Evolutionary conservation across 2,888 invertebrate species (phyloP), one percentile per base, ranked within the genome.

Genomic region (Gymnocheta viridis): DNA sequence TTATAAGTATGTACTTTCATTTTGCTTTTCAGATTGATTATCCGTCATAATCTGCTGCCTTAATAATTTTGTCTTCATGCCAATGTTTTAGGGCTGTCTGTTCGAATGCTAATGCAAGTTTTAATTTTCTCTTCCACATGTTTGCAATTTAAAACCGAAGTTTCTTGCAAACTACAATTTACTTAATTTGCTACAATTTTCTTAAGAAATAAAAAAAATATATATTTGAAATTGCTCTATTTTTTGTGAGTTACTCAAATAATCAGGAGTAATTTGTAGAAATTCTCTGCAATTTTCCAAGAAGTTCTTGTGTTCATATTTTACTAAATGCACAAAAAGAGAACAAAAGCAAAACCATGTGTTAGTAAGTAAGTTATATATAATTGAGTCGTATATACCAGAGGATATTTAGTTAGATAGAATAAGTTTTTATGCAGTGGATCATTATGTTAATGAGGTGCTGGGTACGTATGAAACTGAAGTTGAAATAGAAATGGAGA

Each of bases 131-230:
- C n/a, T 29, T 29, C 12, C n/a, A 24, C 41, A 56, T 56, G 47
- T 6, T 72, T 24, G 41, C 44, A 56, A 44, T 58, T 70, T 17
- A 29, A 24, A 60, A 24, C 9, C 4, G 5, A 22, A 60, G 19
- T 60, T 67, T 67, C 41, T 67, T 51, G 10, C 54, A 78, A 78
- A 73, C n/a, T 62, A 29, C 62, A 73, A 73, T 82, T 82, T 78
- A 58, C 67, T 78, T 54, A 73, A 78, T 82, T 78, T 82, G 51
- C 73, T 38, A 58, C 12, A 58, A 82, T 76, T 66, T 70, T 41
- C 38, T 22, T 2, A 24, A 51, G 29, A 44, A 44, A 58, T 47
- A 14, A 2, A 66, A 19, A 29, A 38, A 24, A 24, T 24, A 7
- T 41, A 64, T 32, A 22, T 9, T 19, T 29, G 0, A 58, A 72